Conservation (phyloP, 2,113 vertebrate genomes). For the Microcebus lehilahytsara region DNA sequence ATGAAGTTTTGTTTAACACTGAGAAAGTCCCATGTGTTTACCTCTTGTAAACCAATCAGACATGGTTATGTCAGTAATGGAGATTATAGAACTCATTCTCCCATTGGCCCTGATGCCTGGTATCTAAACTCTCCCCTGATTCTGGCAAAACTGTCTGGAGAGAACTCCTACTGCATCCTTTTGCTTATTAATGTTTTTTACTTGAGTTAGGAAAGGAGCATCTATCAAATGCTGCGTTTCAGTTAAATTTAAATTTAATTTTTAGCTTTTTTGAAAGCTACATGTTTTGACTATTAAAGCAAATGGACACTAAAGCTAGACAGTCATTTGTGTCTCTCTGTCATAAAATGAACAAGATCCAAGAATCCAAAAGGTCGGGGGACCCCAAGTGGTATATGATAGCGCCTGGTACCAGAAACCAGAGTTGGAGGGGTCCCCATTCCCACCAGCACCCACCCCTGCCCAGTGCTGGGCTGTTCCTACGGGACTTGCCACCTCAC, state of each 20-base stretch:
- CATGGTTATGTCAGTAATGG: background rate
- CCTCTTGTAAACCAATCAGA: background rate
- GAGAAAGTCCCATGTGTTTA: background rate
- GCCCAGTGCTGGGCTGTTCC: background rate
- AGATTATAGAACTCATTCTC: background rate
- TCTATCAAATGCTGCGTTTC: background rate
- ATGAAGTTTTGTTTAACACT: background rate
- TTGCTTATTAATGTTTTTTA: background rate
- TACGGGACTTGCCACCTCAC: accelerated
- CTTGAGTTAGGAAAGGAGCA: background rate
- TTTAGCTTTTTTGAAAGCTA: conserved; percentile 16
- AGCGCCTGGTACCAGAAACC: too few species aligned
- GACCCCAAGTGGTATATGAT: accelerated
- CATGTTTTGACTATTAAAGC: background rate
- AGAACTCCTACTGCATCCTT: background rate
- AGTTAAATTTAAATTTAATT: background rate
- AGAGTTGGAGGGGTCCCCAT: background rate
- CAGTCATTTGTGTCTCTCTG: background rate
- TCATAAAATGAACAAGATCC: background rate
- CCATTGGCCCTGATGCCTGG: background rate
- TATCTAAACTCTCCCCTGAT: background rate
- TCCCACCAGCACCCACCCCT: background rate
- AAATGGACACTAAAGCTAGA: background rate
- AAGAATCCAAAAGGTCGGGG: background rate
- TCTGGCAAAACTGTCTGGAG: background rate